phyloP scores from a whole-genome alignment of 2,888 invertebrate species.

The Doris montereyensis region DNA sequence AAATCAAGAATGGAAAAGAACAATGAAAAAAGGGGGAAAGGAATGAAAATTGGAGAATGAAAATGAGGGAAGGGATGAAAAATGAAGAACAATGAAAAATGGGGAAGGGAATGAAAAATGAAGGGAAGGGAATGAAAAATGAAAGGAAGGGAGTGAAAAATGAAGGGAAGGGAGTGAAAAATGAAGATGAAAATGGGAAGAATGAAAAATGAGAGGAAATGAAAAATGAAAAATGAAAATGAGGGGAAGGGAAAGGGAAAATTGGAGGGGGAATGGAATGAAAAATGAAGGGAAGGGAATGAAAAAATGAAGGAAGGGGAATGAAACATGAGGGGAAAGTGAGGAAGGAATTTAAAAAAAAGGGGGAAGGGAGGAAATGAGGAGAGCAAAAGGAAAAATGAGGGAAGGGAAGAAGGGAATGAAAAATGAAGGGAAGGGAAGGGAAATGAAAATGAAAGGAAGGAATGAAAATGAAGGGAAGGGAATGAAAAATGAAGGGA shows the following conservation, averaged over 20 bases:
- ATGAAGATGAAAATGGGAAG: neutral
- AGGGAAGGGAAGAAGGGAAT: slow-evolving; percentile 7
- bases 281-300: neutral
- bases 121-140: neutral
- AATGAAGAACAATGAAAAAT: neutral
- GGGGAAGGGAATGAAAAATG: neutral
- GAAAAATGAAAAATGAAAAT: neutral
- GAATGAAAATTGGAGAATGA: too few species aligned
- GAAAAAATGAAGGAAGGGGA: neutral
- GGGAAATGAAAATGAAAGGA: neutral
- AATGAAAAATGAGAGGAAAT: neutral
- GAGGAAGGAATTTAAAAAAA: neutral
- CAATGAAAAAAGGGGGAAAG: too few species aligned
- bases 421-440: slow-evolving; percentile 4
- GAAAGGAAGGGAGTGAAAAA: neutral
- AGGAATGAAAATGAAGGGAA: neutral
- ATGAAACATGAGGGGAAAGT: neutral
- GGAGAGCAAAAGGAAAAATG: neutral
- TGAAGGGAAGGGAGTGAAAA: neutral
- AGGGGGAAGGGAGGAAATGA: neutral
- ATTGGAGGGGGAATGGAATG: neutral
- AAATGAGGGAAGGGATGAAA: too few species aligned
- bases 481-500: neutral
- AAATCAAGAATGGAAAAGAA: too few species aligned
- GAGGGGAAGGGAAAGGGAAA: neutral